Base-by-base conservation (phyloP, 2,888 invertebrate species). In the Steromphala cineraria region DNA sequence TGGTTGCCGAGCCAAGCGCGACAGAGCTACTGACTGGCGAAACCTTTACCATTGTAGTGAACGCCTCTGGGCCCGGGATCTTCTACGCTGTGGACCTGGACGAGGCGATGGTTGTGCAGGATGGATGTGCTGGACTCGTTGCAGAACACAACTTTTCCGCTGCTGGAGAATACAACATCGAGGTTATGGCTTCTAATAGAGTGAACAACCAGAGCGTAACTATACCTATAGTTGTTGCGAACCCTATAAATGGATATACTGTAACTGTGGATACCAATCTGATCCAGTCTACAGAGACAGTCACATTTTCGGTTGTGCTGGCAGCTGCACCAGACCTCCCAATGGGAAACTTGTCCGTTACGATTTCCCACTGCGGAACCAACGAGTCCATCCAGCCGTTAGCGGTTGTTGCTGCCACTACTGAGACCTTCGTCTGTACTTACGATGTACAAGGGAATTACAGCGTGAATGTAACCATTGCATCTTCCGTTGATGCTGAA, bases 381-480 rank as follows among this genome's bases (percentile, higher is more conserved):
- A 13, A 46, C 15, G 52, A 75, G 24, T 52, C 52, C 8, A 52
- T 15, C 0, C 4, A 52, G 7, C 8, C 21, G 7, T 75, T 75
- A 17, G 15, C 52, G 21, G 52, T 75, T 8, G 13, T 31, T 7
- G 53, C 76, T 31, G 76, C 31, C 15, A 7, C 53, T 36, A 31
- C 36, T 31, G 31, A 76, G 28, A 53, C 24, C 10, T 55, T 53
- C 19, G 24, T 21, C 8, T 76, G 76, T 40, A 53, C 31, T 40
- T 76, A 55, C 31, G 52, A 53, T 28, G 36, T 28, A 31, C 76
- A 76, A 76, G 76, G 76, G 3, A 76, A 76, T 19, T 76, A 76
- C 76, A 17, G 31, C 55, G 40, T 76, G 17, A 40, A 28, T 19
- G 31, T 76, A 8, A 53, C 28, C 24, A 55, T 76, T 17, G n/a